Evolutionary conservation across 1,140 invertebrate species (phyloP).

Genomic region (Parasteatoda tepidariorum): DNA sequence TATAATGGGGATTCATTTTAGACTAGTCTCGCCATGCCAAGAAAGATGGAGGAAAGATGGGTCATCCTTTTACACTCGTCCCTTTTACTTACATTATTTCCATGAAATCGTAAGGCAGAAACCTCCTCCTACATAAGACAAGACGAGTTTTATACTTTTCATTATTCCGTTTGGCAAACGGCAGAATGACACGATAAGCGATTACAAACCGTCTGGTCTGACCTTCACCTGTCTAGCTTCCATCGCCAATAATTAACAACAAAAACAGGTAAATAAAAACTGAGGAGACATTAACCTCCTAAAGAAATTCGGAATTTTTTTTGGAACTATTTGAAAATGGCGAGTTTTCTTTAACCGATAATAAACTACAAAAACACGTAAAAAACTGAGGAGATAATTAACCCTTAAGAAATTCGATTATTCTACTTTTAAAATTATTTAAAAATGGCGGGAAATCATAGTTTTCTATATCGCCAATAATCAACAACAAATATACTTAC

Average conservation of each 20-base stretch:
- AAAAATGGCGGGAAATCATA: too few species aligned
- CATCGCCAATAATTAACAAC: too few species aligned
- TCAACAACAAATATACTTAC: too few species aligned
- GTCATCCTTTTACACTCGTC: conserved; percentile 19
- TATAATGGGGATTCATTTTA: conserved; percentile 2
- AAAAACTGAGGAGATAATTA: too few species aligned
- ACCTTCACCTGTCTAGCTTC: conserved; percentile 34
- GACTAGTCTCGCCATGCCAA: conserved; percentile 29
- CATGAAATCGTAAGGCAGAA: neutral
- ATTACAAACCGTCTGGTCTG: conserved; percentile 17
- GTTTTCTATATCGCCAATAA: too few species aligned
- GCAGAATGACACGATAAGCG: conserved; percentile 26
- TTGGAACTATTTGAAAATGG: too few species aligned
- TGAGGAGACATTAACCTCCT: too few species aligned
- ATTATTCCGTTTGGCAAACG: neutral
- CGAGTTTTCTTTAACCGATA: too few species aligned
- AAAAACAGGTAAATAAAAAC: too few species aligned
- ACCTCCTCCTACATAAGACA: neutral
- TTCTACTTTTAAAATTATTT: too few species aligned
- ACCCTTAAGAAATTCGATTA: too few species aligned
- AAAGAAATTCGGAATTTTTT: neutral
- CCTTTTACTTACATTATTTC: neutral
- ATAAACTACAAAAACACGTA: too few species aligned
- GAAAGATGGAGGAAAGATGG: conserved; percentile 17
- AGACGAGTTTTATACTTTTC: conserved; percentile 26